Percentiles rank a stretch among this genome's conserved stretches.
phyloP scores from a whole-genome alignment of 2,113 vertebrate genomes.

The Mirounga angustirostris region DNA sequence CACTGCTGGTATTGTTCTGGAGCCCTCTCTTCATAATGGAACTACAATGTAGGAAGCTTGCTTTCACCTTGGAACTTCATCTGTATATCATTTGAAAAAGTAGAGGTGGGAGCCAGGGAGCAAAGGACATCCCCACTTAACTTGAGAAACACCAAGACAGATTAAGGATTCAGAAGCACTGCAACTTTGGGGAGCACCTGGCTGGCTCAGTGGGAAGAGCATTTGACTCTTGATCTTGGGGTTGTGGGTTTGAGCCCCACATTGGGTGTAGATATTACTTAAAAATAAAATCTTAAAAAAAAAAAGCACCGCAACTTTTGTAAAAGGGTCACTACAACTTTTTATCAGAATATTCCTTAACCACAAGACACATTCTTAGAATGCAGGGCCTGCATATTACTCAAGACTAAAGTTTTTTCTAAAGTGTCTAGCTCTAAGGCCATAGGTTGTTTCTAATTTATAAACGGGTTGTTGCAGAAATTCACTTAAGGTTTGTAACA shows the following conservation, averaged over 20 bases:
- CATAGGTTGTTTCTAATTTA: neutral
- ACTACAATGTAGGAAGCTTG: neutral
- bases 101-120: neutral
- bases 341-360: conserved; percentile 38
- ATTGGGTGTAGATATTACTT: neutral
- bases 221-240: neutral
- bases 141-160: neutral
- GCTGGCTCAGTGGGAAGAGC: neutral
- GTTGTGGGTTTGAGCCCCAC: neutral
- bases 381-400: neutral
- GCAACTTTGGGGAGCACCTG: neutral
- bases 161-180: neutral
- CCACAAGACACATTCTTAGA: neutral
- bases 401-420: neutral
- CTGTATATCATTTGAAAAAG: neutral
- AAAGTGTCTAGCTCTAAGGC: neutral
- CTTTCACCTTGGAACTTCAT: neutral
- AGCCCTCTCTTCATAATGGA: neutral
- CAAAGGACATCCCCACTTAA: neutral
- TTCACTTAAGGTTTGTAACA: neutral
- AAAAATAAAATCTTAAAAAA: neutral
- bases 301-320: neutral
- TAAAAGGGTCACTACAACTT: neutral
- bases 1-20: neutral
- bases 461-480: neutral